Evolutionary conservation across 2,113 vertebrate genomes (phyloP), one percentile per base, ranked within the genome.

Genomic region (Protobothrops flavoviridis): DNA sequence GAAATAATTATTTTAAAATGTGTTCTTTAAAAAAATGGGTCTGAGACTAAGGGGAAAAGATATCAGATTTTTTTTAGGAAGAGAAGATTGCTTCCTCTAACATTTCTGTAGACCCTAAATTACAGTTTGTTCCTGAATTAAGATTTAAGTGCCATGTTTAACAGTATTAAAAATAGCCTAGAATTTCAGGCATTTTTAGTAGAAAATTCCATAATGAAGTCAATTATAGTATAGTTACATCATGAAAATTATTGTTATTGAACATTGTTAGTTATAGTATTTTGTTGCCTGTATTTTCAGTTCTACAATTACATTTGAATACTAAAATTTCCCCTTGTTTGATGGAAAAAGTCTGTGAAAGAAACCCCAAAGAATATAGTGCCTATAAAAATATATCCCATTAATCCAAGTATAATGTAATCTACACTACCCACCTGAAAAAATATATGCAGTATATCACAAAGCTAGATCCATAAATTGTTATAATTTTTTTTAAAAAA

Each of bases 281-380:
- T 4, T 88, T 92, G 90, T 96, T 96, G 89, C 91, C 50, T 17
- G 11, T 96, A 93, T 93, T 96, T 96, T 94, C 95, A 93, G 95
- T 94, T 97, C 95, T 95, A 74, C 93, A 93, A 95, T 45, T 90
- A 94, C 87, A 93, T 97, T 97, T 97, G 95, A 97, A 96, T 95
- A 95, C 23, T 81, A 81, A 21, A 39, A 43, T 43, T 81, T 21
- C 20, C 74, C 74, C 3, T 10, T 1, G 21, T 43, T 17, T 43
- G 33, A 43, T 81, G 17, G 33, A 43, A 69, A 23, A 4, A 39
- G 39, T 26, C 1, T 10, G 17, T 61, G 89, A 90, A 92, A 81
- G 17, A 33, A 89, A 74, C 8, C 7, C 48, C 61, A 53, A 90
- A 87, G 45, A 53, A 7, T 43, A 23, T 4, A 43, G 29, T 56